A percentile compares a stretch with the other conserved stretches of the same genome.
Conservation (phyloP, 2,888 invertebrate genomes). For the Bellardia pandia region DNA sequence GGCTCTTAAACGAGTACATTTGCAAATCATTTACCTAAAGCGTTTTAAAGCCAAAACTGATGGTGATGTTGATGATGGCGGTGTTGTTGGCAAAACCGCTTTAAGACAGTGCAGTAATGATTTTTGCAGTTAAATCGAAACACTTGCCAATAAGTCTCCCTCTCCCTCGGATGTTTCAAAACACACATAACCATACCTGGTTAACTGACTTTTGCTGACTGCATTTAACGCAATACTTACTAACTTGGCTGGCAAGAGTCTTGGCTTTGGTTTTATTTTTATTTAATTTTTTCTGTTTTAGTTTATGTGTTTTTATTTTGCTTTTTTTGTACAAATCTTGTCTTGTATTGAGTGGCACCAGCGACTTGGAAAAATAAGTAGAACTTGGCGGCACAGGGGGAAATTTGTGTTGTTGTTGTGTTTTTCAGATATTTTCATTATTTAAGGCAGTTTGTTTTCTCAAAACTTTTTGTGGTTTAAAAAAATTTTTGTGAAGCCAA, state of each 20-base stretch:
- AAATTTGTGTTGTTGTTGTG: conserved; percentile 21
- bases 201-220: neutral
- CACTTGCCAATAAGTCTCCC: conserved; percentile 68
- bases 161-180: conserved; percentile 57
- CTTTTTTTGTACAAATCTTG: conserved; percentile 38
- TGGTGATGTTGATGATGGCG: neutral
- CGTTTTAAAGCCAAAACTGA: conserved; percentile 55
- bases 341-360: conserved; percentile 37
- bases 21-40: conserved; percentile 51
- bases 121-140: conserved; percentile 59
- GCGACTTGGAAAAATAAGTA: conserved; percentile 53
- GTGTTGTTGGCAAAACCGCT: conserved; percentile 56
- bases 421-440: conserved; percentile 8
- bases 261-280: conserved; percentile 25
- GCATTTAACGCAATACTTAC: conserved; percentile 47
- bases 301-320: neutral
- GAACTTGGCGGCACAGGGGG: conserved; percentile 64
- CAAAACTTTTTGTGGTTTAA: conserved; percentile 44
- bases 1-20: conserved; percentile 45
- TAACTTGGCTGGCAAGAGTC: conserved; percentile 38
- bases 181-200: conserved; percentile 25
- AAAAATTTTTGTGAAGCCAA: conserved; percentile 18
- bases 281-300: neutral
- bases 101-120: conserved; percentile 53
- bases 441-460: conserved; percentile 37